Evolutionary conservation across 2,113 vertebrate genomes (phyloP), one percentile per base, ranked within the genome.

Genomic region (Prunella fulvescens): DNA sequence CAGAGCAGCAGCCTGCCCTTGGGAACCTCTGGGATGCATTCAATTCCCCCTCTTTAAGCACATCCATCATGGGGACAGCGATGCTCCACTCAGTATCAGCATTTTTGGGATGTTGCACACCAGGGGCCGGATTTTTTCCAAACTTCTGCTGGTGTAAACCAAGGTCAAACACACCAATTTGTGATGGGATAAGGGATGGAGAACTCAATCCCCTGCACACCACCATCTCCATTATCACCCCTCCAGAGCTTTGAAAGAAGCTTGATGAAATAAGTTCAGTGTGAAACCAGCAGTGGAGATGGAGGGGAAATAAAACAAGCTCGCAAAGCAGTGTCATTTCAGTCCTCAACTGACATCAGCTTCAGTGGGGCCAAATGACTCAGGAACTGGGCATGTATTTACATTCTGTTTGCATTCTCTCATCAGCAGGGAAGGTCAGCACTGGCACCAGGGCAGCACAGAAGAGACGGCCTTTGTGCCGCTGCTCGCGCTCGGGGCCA

Each of bases 371-470:
- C 93, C 93, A 81, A 65, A 14, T 97, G 96, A 93, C 65, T 93
- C 67, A 95, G 60, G 53, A 90, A 31, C 87, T 83, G 90, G 94
- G 95, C 96, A 96, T 76, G 95, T 93, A 94, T 95, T 96, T 95
- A 92, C 95, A 96, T 96, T 97, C 95, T 96, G 91, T 88, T 90
- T 93, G 92, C 35, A 93, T 92, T 88, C 83, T 37, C 91, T 95
- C 94, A 95, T 33, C 24, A 22, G 9, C 76, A 87, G 90, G 57
- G 93, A 71, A 93, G 86, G 89, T 70, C 48, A 86, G 83, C 58
- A 2, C 25, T 96, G 96, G 96, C 96, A 95, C 22, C 44, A 5
- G 33, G 56, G 79, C 80, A 76, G 82, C 65, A 14, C 91, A 95
- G 86, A 93, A 96, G 70, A 97, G 92, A 58, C 94, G 19, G 72